Conservation (phyloP, 1,140 invertebrate species). For the Micrasema longulum region DNA sequence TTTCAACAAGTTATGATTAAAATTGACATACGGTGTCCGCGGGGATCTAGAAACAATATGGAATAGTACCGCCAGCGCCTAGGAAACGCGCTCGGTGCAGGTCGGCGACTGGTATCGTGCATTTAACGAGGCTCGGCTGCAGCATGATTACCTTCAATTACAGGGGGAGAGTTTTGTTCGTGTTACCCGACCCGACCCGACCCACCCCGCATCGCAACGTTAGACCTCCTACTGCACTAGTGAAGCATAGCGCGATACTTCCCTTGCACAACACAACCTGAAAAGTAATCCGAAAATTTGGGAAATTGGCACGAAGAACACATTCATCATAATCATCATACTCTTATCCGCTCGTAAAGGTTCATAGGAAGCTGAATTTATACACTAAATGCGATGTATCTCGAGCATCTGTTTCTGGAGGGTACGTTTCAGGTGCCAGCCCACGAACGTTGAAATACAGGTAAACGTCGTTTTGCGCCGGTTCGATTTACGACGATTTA, state of each 20-base stretch:
- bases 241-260: neutral
- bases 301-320: no score
- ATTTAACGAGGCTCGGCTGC: conserved; percentile 24
- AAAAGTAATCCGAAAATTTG: no score
- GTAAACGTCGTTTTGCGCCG: no score
- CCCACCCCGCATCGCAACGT: neutral
- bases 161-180: conserved; percentile 10
- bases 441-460: no score
- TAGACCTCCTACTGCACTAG: neutral
- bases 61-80: neutral
- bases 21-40: conserved; percentile 10
- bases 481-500: no score
- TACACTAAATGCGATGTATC: no score
- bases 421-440: no score
- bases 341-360: no score
- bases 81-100: conserved; percentile 30
- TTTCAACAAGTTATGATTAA: conserved; percentile 12
- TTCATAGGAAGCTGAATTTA: no score
- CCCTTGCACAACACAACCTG: neutral
- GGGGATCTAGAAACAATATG: neutral
- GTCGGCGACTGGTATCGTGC: conserved; percentile 38
- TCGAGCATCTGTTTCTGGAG: no score
- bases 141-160: conserved; percentile 41
- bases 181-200: neutral
- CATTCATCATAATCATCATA: no score